Evolutionary conservation across 2,888 invertebrate genomes (phyloP).

Genomic region (Anodontia alba): DNA sequence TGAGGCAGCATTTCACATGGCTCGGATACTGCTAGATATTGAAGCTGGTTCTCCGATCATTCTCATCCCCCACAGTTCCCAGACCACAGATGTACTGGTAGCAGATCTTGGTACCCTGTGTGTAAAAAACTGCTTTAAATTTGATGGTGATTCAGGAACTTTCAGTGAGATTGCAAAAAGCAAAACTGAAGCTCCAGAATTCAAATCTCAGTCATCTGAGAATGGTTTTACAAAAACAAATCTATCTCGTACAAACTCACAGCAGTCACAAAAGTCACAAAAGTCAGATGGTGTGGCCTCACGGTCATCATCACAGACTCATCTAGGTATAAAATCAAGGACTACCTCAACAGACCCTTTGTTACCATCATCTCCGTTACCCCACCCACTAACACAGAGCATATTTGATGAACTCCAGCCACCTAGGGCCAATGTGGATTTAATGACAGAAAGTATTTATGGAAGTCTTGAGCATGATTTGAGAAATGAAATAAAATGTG

Average conservation of each 20-base stretch:
- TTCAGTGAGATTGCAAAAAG: slow-evolving; percentile 48
- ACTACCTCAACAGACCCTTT: slow-evolving; percentile 4
- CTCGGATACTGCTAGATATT: slow-evolving; percentile 88
- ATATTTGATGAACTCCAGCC: slow-evolving; percentile 69
- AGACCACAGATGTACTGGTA: slow-evolving; percentile 91
- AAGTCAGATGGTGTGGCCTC: not conserved
- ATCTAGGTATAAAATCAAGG: not conserved
- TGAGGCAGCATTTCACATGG: slow-evolving; percentile 82
- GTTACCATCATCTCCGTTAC: not conserved
- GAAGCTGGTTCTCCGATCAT: slow-evolving; percentile 93
- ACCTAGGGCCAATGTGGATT: slow-evolving; percentile 63
- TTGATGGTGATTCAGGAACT: slow-evolving; percentile 80
- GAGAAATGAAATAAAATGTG: slow-evolving; percentile 46
- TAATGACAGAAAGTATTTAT: slow-evolving; percentile 82
- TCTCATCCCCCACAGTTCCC: slow-evolving; percentile 93
- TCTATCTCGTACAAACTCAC: not conserved
- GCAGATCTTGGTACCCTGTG: slow-evolving; percentile 92
- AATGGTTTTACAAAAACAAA: not conserved
- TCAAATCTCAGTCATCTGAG: not conserved
- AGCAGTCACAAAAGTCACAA: slow-evolving; percentile 19
- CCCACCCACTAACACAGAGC: slow-evolving; percentile 70
- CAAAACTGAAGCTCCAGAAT: not conserved
- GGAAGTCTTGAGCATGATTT: slow-evolving; percentile 80
- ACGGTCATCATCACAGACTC: slow-evolving; percentile 36
- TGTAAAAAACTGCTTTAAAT: slow-evolving; percentile 88